Evolutionary conservation across 2,797 vertebrate genomes (phyloP).

Genomic region (Hemitrygon akajei): DNA sequence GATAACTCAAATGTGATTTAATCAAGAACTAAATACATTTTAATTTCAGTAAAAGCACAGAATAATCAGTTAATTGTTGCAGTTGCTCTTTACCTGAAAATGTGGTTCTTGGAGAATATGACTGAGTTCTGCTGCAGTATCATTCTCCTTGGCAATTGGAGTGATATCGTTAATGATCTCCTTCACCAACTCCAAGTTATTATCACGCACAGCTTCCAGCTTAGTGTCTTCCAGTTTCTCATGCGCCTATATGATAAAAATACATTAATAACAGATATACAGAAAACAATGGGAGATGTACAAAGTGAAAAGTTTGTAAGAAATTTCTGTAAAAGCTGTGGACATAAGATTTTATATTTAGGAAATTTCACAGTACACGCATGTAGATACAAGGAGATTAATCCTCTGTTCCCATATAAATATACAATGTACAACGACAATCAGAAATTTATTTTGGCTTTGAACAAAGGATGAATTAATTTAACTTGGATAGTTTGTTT

Average conservation of each 20-base stretch:
- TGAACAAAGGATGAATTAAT: too few species aligned
- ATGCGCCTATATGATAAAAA: slow-evolving; percentile 62
- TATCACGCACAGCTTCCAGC: slow-evolving; percentile 84
- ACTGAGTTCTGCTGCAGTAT: slow-evolving; percentile 69
- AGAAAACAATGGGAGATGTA: neutral
- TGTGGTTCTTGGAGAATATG: slow-evolving; percentile 85
- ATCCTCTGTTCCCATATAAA: too few species aligned
- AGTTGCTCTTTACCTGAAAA: slow-evolving; percentile 70
- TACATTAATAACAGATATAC: neutral
- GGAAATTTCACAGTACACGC: neutral
- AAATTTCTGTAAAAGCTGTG: neutral
- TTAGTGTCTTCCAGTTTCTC: slow-evolving; percentile 83
- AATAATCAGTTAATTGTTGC: neutral
- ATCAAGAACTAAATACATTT: neutral
- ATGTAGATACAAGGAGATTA: neutral
- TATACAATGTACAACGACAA: too few species aligned
- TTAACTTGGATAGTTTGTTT: neutral
- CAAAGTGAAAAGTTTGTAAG: neutral
- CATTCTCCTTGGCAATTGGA: slow-evolving; percentile 60
- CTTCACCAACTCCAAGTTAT: slow-evolving; percentile 88
- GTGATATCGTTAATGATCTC: slow-evolving; percentile 85
- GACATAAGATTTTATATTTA: neutral
- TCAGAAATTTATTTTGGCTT: too few species aligned
- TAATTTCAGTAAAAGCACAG: neutral
- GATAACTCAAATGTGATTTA: neutral